phyloP scores from a whole-genome alignment of 2,113 vertebrate genomes.

The Pituophis catenifer region DNA sequence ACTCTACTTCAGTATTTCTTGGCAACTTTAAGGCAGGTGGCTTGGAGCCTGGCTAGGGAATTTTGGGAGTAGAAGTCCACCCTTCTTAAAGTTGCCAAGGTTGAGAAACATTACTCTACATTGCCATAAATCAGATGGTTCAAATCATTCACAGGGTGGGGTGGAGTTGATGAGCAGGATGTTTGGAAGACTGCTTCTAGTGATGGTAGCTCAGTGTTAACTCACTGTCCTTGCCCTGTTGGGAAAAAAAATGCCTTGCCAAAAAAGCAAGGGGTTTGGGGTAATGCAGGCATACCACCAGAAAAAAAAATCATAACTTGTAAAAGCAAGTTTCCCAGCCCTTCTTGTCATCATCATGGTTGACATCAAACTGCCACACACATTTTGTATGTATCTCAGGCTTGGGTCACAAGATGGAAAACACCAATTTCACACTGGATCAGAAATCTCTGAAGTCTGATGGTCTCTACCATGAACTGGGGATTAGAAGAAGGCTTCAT shows the following conservation, averaged over 20 bases:
- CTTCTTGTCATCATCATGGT: not conserved
- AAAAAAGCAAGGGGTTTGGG: not conserved
- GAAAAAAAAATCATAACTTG: not conserved
- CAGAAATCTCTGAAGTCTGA: not conserved
- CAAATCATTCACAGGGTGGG: not conserved
- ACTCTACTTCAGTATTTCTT: not conserved
- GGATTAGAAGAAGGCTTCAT: not conserved
- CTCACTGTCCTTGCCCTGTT: not conserved
- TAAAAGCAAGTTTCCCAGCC: not conserved
- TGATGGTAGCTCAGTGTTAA: not conserved
- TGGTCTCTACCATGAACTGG: not conserved
- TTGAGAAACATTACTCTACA: not conserved
- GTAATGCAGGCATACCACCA: not conserved
- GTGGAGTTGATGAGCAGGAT: not conserved
- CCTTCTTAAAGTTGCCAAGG: not conserved
- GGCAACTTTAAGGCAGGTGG: not conserved
- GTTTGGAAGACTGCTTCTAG: not conserved
- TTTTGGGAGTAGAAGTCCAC: not conserved
- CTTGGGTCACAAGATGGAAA: not conserved
- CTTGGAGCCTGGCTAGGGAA: not conserved
- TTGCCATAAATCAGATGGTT: not conserved
- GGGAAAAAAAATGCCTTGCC: not conserved
- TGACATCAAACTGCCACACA: not conserved
- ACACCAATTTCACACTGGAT: not conserved
- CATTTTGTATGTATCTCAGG: not conserved